Percentiles rank a stretch among this genome's conserved stretches.
Conservation (phyloP, 2,888 invertebrate species). For the Euphydryas editha region DNA sequence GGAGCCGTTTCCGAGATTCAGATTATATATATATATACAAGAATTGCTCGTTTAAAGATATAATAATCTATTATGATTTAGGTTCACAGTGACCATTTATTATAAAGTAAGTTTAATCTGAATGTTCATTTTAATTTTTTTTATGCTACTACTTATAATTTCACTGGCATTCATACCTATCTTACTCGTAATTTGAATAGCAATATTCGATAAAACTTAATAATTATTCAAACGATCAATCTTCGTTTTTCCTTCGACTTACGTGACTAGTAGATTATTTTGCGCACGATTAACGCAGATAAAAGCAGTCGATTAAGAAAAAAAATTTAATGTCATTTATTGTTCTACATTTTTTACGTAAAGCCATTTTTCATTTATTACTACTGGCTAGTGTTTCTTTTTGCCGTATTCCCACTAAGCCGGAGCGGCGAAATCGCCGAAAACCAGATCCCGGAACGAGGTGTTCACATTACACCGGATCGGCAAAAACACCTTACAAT, state of each 20-base stretch:
- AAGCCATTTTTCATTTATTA: not conserved
- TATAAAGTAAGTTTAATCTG: too few relatives aligned
- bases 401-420: too few relatives aligned
- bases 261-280: constrained; percentile 6
- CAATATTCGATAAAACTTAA: not conserved
- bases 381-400: not conserved
- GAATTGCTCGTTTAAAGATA: too few relatives aligned
- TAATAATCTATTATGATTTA: too few relatives aligned
- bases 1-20: too few relatives aligned
- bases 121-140: not conserved
- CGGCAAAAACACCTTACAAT: too few relatives aligned
- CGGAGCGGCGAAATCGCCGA: too few relatives aligned
- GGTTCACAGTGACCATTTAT: too few relatives aligned
- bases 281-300: constrained; percentile 10
- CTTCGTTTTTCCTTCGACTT: not conserved
- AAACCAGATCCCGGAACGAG: too few relatives aligned
- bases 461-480: too few relatives aligned
- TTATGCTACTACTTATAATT: not conserved
- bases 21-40: too few relatives aligned
- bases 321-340: not conserved
- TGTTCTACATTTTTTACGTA: not conserved
- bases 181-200: not conserved
- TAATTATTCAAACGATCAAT: constrained; percentile 6
- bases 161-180: not conserved
- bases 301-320: not conserved